A percentile compares a stretch with the other conserved stretches of the same genome.
Evolutionary conservation across 2,113 vertebrate species (phyloP).

Genomic region (Trematocara stigmaticum): DNA sequence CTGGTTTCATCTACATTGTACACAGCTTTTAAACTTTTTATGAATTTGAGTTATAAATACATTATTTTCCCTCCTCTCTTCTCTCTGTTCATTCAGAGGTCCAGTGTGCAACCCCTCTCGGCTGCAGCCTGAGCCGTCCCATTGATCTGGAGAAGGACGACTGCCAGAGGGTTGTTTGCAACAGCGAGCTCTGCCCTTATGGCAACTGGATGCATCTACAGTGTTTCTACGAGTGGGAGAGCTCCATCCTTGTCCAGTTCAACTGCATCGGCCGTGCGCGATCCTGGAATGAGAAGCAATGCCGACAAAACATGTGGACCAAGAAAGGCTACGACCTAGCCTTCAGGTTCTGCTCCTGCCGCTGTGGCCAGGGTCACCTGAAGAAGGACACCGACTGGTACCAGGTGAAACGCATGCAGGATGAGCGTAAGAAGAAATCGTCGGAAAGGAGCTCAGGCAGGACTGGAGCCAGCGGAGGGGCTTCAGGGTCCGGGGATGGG

Average conservation of each 20-base stretch:
- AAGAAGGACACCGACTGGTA: conserved; percentile 99
- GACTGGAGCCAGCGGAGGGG: conserved; percentile 19
- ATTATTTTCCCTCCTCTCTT: not conserved
- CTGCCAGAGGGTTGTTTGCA: conserved; percentile 96
- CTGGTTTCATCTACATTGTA: not conserved
- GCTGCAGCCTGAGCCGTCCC: conserved; percentile 85
- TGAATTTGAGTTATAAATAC: not conserved
- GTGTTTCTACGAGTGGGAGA: conserved; percentile 99
- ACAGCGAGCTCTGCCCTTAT: conserved; percentile 89
- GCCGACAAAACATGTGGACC: conserved; percentile 99
- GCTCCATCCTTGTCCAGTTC: conserved; percentile 97
- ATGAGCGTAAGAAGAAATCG: conserved; percentile 93
- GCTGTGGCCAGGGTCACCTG: conserved; percentile 93
- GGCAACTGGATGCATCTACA: conserved; percentile 98
- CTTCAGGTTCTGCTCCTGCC: conserved; percentile 97
- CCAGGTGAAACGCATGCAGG: conserved; percentile 91
- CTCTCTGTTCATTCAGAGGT: conserved; percentile 76
- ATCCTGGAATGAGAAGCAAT: conserved; percentile 99
- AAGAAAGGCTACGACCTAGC: conserved; percentile 98
- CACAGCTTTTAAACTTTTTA: not conserved
- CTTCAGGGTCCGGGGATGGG: conserved; percentile 36
- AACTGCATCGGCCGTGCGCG: conserved; percentile 96
- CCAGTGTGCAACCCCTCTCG: conserved; percentile 89
- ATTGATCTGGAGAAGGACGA: conserved; percentile 96
- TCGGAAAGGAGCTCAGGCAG: conserved; percentile 80